Percentiles rank a stretch among this genome's conserved stretches.
phyloP scores from a whole-genome alignment of 1,140 invertebrate species.

The Hirudo medicinalis region DNA sequence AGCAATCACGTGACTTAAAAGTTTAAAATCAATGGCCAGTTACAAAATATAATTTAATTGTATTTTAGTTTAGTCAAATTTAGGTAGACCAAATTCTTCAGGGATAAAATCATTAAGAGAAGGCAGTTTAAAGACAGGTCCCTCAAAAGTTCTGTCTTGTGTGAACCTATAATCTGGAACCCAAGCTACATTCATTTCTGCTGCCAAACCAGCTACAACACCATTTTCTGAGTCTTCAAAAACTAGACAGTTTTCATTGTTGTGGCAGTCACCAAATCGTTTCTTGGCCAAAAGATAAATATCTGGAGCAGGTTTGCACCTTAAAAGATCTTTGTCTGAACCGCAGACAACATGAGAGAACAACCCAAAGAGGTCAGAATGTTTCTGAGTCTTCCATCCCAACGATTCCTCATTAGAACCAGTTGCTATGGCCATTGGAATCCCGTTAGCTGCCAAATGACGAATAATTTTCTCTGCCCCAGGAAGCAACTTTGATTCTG shows the following conservation, averaged over 20 bases:
- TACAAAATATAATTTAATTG: too few species aligned
- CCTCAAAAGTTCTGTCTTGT: not conserved
- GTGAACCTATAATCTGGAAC: not conserved
- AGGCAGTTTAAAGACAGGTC: not conserved
- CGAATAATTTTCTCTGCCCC: not conserved
- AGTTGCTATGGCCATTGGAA: slow-evolving; percentile 11
- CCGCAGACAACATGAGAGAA: not conserved
- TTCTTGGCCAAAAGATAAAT: slow-evolving; percentile 1
- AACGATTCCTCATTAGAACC: not conserved
- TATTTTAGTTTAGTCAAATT: too few species aligned
- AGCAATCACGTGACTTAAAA: too few species aligned
- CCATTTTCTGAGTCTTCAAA: slow-evolving; percentile 4
- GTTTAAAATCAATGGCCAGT: too few species aligned
- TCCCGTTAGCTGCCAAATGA: not conserved
- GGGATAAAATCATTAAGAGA: not conserved
- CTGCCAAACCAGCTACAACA: not conserved
- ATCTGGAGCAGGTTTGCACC: not conserved
- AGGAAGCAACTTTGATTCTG: not conserved
- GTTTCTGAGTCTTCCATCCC: not conserved
- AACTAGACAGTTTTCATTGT: not conserved
- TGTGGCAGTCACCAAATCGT: not conserved
- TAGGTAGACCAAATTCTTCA: not conserved
- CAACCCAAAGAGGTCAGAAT: not conserved
- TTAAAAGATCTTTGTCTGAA: not conserved
- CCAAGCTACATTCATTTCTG: slow-evolving; percentile 6